Conservation (phyloP, 2,797 vertebrate genomes). For the Serranus cabrilla region DNA sequence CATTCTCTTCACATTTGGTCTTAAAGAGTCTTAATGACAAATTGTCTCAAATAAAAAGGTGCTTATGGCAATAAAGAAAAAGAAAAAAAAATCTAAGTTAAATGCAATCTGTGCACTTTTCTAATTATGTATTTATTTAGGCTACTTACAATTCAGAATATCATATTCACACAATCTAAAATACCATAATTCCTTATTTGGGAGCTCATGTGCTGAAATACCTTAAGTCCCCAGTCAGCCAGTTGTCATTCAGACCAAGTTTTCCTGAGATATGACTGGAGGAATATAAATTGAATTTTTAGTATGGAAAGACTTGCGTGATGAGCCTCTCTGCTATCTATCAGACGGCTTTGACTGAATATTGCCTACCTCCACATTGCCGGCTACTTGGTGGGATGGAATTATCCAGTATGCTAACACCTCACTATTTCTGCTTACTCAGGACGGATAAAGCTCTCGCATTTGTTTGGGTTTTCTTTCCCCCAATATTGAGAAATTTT, state of each 20-base stretch:
- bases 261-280: conserved; percentile 40
- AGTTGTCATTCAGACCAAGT: conserved; percentile 47
- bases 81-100: background rate
- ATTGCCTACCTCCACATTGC: conserved; percentile 42
- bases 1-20: background rate
- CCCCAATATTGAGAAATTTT: background rate
- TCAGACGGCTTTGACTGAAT: conserved; percentile 54
- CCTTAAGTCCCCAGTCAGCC: conserved; percentile 24
- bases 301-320: conserved; percentile 57
- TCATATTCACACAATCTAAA: conserved; percentile 7
- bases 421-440: conserved; percentile 63
- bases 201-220: conserved; percentile 25
- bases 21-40: conserved; percentile 13
- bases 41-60: conserved; percentile 11
- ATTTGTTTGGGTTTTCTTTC: conserved; percentile 22
- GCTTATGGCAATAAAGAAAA: no score
- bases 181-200: conserved; percentile 27
- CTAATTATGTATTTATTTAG: background rate
- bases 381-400: conserved; percentile 43
- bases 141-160: conserved; percentile 9
- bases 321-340: conserved; percentile 60
- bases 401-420: conserved; percentile 54
- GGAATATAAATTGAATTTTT: conserved; percentile 69
- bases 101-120: background rate
- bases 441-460: conserved; percentile 34